phyloP scores from a whole-genome alignment of 2,797 vertebrate species.

The Brachyrhaphis roseni region DNA sequence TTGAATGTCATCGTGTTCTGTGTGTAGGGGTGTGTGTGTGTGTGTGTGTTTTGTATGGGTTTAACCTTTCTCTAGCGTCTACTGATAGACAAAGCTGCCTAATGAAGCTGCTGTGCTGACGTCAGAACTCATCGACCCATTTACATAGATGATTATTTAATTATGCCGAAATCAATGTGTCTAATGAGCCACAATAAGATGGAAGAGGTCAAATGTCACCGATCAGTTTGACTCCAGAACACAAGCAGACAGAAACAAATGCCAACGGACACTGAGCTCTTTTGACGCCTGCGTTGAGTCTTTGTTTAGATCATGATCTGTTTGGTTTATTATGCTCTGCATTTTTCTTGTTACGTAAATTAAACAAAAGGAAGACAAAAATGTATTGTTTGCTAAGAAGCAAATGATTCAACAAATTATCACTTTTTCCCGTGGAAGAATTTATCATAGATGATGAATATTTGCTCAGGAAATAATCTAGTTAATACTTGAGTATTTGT shows the following conservation, averaged over 20 bases:
- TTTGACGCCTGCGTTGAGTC: neutral
- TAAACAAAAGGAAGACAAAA: neutral
- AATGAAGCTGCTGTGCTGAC: conserved; percentile 20
- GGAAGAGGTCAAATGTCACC: conserved; percentile 32
- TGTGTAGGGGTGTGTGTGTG: no score
- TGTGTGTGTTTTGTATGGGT: conserved; percentile 1
- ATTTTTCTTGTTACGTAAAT: neutral
- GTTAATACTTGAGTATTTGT: neutral
- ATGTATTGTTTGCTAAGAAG: neutral
- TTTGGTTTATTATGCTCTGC: neutral
- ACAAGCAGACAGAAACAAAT: neutral
- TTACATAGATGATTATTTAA: conserved; percentile 49
- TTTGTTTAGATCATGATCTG: neutral
- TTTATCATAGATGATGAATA: neutral
- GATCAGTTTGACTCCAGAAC: neutral
- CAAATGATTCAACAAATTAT: neutral
- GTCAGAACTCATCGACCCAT: conserved; percentile 16
- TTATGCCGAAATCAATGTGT: conserved; percentile 42
- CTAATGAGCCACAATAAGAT: conserved; percentile 45
- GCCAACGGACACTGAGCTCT: neutral
- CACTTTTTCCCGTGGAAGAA: neutral
- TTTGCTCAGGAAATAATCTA: neutral
- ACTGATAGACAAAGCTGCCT: conserved; percentile 17
- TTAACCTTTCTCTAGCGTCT: conserved; percentile 7
- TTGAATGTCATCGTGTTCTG: conserved; percentile 7